Base-by-base conservation (phyloP, 1,140 invertebrate species). In the Cyrtorhinus lividipennis region DNA sequence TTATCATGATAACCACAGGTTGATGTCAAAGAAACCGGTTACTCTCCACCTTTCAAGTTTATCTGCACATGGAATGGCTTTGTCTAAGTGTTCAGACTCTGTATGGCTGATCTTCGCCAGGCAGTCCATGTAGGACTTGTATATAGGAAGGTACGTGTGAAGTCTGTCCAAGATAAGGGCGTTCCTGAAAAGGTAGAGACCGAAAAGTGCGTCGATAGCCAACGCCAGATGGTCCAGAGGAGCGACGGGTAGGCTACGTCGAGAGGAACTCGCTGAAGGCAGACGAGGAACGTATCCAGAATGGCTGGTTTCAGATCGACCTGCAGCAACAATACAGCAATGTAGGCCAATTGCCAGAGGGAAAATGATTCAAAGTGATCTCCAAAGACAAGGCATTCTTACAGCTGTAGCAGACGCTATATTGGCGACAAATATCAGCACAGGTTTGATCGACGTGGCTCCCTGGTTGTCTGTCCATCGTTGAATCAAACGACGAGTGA, bases 1-100 rank as follows among this genome's bases (percentile, higher is more conserved):
- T n/a, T n/a, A n/a, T n/a, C n/a, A n/a, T n/a, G n/a, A n/a, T n/a
- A n/a, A n/a, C n/a, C n/a, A n/a, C n/a, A n/a, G n/a, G n/a, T n/a
- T n/a, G n/a, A n/a, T n/a, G n/a, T n/a, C n/a, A n/a, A n/a, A n/a
- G n/a, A n/a, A n/a, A n/a, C n/a, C n/a, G n/a, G n/a, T n/a, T n/a
- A n/a, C n/a, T n/a, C n/a, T n/a, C n/a, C 67, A 73, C 72, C 70
- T 73, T 59, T 67, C 67, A 56, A 70, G 61, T 61, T 71, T 68
- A 18, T 71, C 45, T 25, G 68, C 63, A 12, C 70, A 63, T 59
- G 67, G 66, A 25, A 58, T 58, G 22, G 68, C 65, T 58, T 48
- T 24, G 71, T 58, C 66, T 65, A 23, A 66, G 26, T 18, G 69
- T 64, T 57, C 68, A 59, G 26, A 24, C 12, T 48, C 60, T 10